phyloP scores from a whole-genome alignment of 2,113 vertebrate genomes.

The Andinoacara biseriatus region DNA sequence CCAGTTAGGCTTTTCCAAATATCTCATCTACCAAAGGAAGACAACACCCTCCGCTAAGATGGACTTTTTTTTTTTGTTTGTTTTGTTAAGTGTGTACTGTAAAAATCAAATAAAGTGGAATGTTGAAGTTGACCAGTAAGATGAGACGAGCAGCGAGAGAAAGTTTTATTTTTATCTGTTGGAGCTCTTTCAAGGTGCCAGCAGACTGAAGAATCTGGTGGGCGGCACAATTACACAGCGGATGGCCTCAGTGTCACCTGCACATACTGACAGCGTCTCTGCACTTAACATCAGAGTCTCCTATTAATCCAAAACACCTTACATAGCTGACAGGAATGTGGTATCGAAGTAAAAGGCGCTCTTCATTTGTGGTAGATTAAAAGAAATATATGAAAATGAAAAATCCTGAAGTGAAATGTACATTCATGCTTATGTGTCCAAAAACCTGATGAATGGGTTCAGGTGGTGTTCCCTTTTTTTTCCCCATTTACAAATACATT shows the following conservation, averaged over 20 bases:
- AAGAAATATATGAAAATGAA: neutral
- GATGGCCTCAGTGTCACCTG: constrained; percentile 69
- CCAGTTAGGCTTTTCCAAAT: constrained; percentile 48
- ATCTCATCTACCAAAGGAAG: constrained; percentile 59
- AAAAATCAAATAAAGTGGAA: constrained; percentile 10
- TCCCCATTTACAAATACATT: neutral
- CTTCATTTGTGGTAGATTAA: neutral
- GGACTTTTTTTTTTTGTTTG: constrained; percentile 4
- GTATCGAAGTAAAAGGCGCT: neutral
- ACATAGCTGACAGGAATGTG: neutral
- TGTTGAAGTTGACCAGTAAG: constrained; percentile 56
- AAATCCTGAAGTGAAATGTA: neutral
- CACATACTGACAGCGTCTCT: constrained; percentile 58
- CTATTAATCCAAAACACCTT: neutral
- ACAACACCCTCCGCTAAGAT: constrained; percentile 37
- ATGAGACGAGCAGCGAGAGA: constrained; percentile 42
- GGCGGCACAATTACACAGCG: constrained; percentile 72
- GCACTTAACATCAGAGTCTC: constrained; percentile 33
- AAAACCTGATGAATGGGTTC: neutral
- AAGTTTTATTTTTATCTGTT: constrained; percentile 79
- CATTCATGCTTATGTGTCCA: accelerated
- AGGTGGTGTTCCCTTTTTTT: neutral
- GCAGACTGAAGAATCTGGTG: constrained; percentile 74
- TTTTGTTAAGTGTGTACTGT: constrained; percentile 23
- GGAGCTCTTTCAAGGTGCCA: constrained; percentile 71